Percentiles rank a stretch among this genome's conserved stretches.
Evolutionary conservation across 2,797 vertebrate species (phyloP).

Genomic region (Leptatherina wallacei): DNA sequence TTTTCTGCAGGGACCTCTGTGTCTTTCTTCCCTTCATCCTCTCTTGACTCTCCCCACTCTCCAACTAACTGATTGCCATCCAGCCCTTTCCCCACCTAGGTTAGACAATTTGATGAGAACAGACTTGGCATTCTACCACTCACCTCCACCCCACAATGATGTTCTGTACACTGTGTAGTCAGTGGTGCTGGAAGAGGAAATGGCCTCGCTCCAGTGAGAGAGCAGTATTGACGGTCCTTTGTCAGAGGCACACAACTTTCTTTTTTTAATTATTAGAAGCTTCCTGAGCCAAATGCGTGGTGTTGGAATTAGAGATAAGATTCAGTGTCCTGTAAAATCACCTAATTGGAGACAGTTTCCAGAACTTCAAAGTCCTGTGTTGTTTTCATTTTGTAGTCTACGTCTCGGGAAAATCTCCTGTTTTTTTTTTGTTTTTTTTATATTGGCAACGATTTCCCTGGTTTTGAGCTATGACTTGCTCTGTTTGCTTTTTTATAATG

Average conservation of each 20-base stretch:
- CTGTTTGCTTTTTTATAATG: neutral
- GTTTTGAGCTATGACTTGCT: neutral
- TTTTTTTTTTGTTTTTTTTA: too few species aligned
- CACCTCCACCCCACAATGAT: neutral
- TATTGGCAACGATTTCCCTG: neutral
- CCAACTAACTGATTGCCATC: neutral
- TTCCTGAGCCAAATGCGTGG: neutral
- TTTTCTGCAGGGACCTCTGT: too few species aligned
- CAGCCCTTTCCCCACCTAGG: neutral
- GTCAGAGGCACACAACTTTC: neutral
- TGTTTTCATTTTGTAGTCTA: neutral
- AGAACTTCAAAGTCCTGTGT: neutral
- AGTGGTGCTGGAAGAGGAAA: neutral
- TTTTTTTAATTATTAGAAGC: neutral
- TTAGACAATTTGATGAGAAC: neutral
- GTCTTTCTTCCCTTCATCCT: neutral
- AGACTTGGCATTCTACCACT: neutral
- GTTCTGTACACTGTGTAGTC: neutral
- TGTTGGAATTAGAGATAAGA: neutral
- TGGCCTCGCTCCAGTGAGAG: neutral
- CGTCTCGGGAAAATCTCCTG: neutral
- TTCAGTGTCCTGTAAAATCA: too few species aligned
- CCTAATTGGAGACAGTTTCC: too few species aligned
- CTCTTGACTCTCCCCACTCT: neutral
- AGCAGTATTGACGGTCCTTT: neutral